These are phyloP conservation scores for Dynastes hyllus DNA, from an alignment of 2,888 invertebrate genomes.

Conservation along the genomic window DNA sequence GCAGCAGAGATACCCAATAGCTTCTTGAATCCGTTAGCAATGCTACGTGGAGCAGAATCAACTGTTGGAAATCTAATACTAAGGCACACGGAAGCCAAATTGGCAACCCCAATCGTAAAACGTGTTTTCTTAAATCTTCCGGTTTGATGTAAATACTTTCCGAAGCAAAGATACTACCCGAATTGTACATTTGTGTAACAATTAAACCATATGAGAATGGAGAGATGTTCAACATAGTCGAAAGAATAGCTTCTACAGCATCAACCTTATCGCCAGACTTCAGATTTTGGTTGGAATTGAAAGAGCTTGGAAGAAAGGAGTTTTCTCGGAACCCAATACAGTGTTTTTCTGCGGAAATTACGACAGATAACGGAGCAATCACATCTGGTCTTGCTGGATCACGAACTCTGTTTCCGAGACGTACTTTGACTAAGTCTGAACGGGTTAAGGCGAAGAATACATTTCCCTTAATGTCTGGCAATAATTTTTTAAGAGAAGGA, in stretches of 20 bases:
- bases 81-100: constrained; percentile 95
- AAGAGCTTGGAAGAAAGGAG: constrained; percentile 99
- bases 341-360: constrained; percentile 99
- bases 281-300: constrained; percentile 99
- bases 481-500: constrained; percentile 91
- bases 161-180: constrained; percentile 97
- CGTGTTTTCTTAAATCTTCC: constrained; percentile 90
- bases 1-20: constrained; percentile 96
- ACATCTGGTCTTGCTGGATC: constrained; percentile 99
- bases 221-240: constrained; percentile 99
- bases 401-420: constrained; percentile 96
- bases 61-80: constrained; percentile 96
- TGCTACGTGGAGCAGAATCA: constrained; percentile 97
- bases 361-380: constrained; percentile 95
- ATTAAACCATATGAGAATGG: constrained; percentile 99
- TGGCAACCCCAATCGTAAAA: constrained; percentile 95
- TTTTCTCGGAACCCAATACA: constrained; percentile 98
- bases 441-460: constrained; percentile 99
- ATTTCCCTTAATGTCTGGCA: constrained; percentile 97
- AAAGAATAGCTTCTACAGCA: constrained; percentile 97
- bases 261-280: constrained; percentile 98
- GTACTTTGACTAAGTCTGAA: constrained; percentile 91
- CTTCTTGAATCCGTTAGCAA: constrained; percentile 98
- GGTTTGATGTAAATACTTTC: constrained; percentile 98
- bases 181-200: constrained; percentile 98